Base-by-base conservation (phyloP, 2,888 invertebrate species). In the Pyrgus malvae region DNA sequence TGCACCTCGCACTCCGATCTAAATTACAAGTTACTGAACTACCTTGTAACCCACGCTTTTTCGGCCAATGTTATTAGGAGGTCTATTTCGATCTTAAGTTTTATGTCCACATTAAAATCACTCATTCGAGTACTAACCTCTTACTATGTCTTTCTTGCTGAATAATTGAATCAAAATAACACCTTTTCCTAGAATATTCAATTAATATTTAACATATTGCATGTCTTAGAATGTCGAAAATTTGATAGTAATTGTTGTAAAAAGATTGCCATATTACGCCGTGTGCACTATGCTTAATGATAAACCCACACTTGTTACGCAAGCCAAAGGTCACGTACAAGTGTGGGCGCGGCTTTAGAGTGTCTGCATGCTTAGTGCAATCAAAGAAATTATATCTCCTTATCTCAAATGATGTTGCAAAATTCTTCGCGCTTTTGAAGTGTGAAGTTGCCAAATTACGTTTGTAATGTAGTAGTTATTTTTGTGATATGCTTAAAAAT, bases 281-380 rank as follows among this genome's bases (percentile, higher is more conserved):
- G 23, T 40, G 37, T 46, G 53, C 37, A 27, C 56, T 45, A 21
- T 31, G 44, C 55, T 49, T 60, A 53, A 61, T 46, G 48, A 42
- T 23, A 51, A 59, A 35, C 64, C 61, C 57, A 65, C 64, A 66
- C 65, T 57, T 23, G 59, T 69, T 69, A 64, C 65, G 67, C 64
- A 70, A 69, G 58, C 44, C 42, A 64, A 72, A 70, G 70, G 71
- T 67, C 67, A 60, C 44, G 58, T 44, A 58, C 60, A 60, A 60
- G 68, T 68, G 64, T 69, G 65, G 61, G 65, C 14, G 45, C 25
- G 33, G 46, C 40, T 54, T 68, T 65, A 61, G 63, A 37, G 51
- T 54, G 54, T 31, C 25, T 54, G 38, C 21, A 46, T 27, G 44
- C 19, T 17, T 31, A 23, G 31, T 46, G 41, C 33, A 46, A 46